Base-by-base conservation (phyloP, 2,888 invertebrate genomes). In the Trichopoda pennipes region DNA sequence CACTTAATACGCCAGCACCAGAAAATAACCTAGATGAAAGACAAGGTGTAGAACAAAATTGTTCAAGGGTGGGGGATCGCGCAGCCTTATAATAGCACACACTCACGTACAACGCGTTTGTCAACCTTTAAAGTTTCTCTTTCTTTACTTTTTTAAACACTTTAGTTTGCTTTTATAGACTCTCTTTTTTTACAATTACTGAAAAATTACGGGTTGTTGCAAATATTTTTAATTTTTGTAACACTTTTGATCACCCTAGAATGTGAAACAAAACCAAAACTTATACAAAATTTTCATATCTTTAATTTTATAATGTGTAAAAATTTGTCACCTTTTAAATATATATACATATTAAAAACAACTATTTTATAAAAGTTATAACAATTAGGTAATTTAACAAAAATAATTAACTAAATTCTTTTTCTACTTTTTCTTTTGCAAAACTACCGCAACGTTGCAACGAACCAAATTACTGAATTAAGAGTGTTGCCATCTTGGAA, bases 21-120 rank as follows among this genome's bases (percentile, higher is more conserved):
- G 49, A 42, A 61, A 60, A 56, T 51, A 51, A 66, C 72, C 61
- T 81, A 51, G 61, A 77, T 74, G 63, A 75, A 38, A 55, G 38
- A 55, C 56, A 73, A 70, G 53, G 16, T 69, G 72, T 70, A 75
- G 61, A 75, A 73, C 68, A 85, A 84, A 83, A 86, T 61, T 80
- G 17, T 73, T 17, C 55, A 66, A 42, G 72, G 76, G 78, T 61
- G 70, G 75, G 83, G 76, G 83, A 80, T 79, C 78, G 53, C 55
- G 35, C 19, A 64, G 72, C 79, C 58, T 85, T 86, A 85, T 72
- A 83, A 81, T 74, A 84, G 2, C 38, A 38, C 66, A 83, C 84
- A 74, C 83, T 73, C 63, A 84, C 76, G 81, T 80, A 83, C 83
- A 85, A 85, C 86, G 86, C 86, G 86, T 87, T 85, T 84, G 72